A percentile compares a stretch with the other conserved stretches of the same genome.
These are phyloP conservation scores for Sipunculus nudus DNA, from an alignment of 2,888 invertebrate species.

Conservation along the genomic window DNA sequence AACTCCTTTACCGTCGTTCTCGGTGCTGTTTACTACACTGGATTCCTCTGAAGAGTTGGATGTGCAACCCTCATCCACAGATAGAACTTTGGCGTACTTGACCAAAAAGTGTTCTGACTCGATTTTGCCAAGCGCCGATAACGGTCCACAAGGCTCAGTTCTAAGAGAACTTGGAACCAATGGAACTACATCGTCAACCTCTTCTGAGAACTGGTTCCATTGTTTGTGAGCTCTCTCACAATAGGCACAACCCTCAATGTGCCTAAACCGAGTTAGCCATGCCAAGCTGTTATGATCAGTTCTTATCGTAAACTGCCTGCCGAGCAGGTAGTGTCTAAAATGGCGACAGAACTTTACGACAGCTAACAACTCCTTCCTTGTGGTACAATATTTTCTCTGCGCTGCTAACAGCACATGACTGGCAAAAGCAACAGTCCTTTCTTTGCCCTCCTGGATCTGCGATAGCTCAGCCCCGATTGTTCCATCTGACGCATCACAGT, in stretches of 20 bases:
- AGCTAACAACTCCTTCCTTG: neutral
- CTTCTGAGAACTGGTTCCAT: too few relatives aligned
- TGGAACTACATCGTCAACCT: too few relatives aligned
- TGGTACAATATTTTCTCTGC: neutral
- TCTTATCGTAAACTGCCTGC: neutral
- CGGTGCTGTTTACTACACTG: too few relatives aligned
- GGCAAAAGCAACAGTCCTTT: neutral
- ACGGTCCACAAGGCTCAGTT: too few relatives aligned
- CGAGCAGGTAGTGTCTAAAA: neutral
- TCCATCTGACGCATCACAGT: neutral
- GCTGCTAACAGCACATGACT: neutral
- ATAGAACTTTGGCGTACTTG: too few relatives aligned
- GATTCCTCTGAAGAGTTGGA: too few relatives aligned
- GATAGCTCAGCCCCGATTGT: neutral
- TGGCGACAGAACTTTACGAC: neutral
- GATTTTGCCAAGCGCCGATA: too few relatives aligned
- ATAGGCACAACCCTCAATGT: neutral
- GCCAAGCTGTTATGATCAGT: neutral
- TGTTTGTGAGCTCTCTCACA: neutral
- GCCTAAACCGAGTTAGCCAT: neutral
- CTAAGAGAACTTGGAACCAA: too few relatives aligned
- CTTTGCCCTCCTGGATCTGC: neutral
- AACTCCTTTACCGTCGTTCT: too few relatives aligned
- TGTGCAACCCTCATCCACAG: too few relatives aligned
- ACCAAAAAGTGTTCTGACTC: too few relatives aligned